phyloP scores from a whole-genome alignment of 2,113 vertebrate genomes.

The Leptosomus discolor region DNA sequence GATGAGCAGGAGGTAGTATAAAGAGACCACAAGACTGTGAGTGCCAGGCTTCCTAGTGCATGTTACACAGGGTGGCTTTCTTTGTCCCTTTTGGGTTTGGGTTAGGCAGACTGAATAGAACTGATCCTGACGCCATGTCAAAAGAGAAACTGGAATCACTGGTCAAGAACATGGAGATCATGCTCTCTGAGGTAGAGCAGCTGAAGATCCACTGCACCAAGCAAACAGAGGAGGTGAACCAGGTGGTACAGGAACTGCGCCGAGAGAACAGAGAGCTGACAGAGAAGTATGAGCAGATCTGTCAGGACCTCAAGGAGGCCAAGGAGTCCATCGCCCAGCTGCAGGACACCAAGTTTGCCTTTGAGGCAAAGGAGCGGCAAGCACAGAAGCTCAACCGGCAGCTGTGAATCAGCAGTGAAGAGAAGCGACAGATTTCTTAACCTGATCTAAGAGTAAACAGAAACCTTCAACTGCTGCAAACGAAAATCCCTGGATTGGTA shows the following conservation, averaged over 20 bases:
- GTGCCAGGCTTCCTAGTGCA: constrained; percentile 5
- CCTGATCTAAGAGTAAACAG: not conserved
- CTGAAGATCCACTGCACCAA: constrained; percentile 85
- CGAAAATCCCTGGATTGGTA: not conserved
- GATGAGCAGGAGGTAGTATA: constrained; percentile 32
- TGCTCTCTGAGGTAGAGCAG: constrained; percentile 86
- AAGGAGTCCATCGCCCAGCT: constrained; percentile 82
- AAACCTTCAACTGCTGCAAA: constrained; percentile 11
- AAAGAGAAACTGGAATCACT: constrained; percentile 85
- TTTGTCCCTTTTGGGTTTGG: constrained; percentile 65
- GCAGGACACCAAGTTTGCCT: constrained; percentile 82
- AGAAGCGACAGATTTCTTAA: not conserved
- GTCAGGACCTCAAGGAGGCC: constrained; percentile 79
- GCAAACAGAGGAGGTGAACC: constrained; percentile 84
- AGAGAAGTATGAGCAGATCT: constrained; percentile 82
- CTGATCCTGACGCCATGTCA: constrained; percentile 72
- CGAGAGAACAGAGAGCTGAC: constrained; percentile 81
- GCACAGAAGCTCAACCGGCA: constrained; percentile 88
- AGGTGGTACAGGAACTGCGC: constrained; percentile 80
- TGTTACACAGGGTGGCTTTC: constrained; percentile 68
- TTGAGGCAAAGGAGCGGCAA: constrained; percentile 85
- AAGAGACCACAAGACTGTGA: constrained; percentile 5
- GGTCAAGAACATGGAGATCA: constrained; percentile 87
- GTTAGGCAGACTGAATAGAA: constrained; percentile 35
- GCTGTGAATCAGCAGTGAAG: constrained; percentile 62